Base-by-base conservation (phyloP, 2,888 invertebrate genomes). In the Stictocephala bisonia region DNA sequence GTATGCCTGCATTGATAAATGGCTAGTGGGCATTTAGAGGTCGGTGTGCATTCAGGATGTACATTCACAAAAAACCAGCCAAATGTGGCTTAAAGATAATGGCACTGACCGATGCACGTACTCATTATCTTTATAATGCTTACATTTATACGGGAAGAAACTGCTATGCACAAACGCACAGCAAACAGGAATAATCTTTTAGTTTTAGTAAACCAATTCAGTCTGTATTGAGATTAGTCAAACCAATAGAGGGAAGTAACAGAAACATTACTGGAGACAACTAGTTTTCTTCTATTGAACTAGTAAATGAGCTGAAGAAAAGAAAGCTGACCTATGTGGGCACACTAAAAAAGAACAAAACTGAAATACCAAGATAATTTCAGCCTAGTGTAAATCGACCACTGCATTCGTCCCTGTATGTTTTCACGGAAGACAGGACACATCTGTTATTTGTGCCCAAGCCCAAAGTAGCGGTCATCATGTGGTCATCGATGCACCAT, bases 231-330 rank as follows among this genome's bases (percentile, higher is more conserved):
- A 73, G 79, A 15, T 68, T 82, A 11, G 53, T 75, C 26, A 77
- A 80, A 72, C 77, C 78, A 50, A 71, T 82, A 71, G 66, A 76
- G 64, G 75, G 79, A 20, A 80, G 79, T 9, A 79, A 80, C 41
- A 72, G 79, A 41, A 81, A 81, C 72, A 75, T 81, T 9, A 82
- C 80, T 24, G 77, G 77, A 18, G 81, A 81, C 58, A 81, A 81
- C 75, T 81, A 81, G 80, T 82, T 81, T 76, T 76, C 79, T 20
- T 81, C 80, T 3, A 76, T 81, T 18, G 77, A 80, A 73, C 71
- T 81, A 56, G 79, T 77, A 44, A 71, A 79, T 22, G 64, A 76
- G 51, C 31, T 71, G 31, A 26, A 41, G 27, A 72, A 74, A 56
- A 71, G 27, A 67, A 40, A 53, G 13, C 48, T 73, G 13, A 75